A percentile compares a stretch with the other conserved stretches of the same genome.
phyloP scores from a whole-genome alignment of 2,888 invertebrate genomes.

The Stratiomys singularior region DNA sequence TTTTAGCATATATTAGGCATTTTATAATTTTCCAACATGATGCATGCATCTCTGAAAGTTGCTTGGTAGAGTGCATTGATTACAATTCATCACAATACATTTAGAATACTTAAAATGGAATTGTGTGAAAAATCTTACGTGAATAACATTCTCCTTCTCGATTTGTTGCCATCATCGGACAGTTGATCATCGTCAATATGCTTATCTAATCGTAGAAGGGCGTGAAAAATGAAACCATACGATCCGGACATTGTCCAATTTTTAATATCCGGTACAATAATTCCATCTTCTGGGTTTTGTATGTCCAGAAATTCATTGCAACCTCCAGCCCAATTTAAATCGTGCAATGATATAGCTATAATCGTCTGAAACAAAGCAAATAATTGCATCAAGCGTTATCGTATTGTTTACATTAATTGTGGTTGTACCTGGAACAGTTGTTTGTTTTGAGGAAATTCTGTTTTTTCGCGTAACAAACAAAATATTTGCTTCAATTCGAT shows the following conservation, averaged over 20 bases:
- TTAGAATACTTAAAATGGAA: too few relatives aligned
- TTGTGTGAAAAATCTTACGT: conserved; percentile 60
- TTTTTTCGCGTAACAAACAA: conserved; percentile 60
- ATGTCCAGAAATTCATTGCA: conserved; percentile 69
- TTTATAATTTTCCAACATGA: too few relatives aligned
- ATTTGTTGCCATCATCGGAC: conserved; percentile 50
- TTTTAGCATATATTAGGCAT: too few relatives aligned
- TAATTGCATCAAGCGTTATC: background rate
- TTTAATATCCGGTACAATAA: conserved; percentile 68
- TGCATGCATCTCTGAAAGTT: too few relatives aligned
- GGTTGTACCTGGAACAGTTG: conserved; percentile 61
- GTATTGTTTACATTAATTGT: background rate
- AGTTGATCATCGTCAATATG: conserved; percentile 50
- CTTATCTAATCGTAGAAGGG: conserved; percentile 68
- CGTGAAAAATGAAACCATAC: conserved; percentile 71
- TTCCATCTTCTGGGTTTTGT: conserved; percentile 66
- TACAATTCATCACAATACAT: too few relatives aligned
- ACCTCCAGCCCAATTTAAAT: conserved; percentile 60
- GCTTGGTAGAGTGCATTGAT: too few relatives aligned
- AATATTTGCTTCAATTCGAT: conserved; percentile 70
- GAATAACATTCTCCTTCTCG: conserved; percentile 67
- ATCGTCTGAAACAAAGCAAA: conserved; percentile 56
- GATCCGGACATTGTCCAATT: conserved; percentile 70
- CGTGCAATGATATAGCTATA: conserved; percentile 61
- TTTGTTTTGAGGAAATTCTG: conserved; percentile 60